phyloP scores from a whole-genome alignment of 2,113 vertebrate species.

The Egretta garzetta region DNA sequence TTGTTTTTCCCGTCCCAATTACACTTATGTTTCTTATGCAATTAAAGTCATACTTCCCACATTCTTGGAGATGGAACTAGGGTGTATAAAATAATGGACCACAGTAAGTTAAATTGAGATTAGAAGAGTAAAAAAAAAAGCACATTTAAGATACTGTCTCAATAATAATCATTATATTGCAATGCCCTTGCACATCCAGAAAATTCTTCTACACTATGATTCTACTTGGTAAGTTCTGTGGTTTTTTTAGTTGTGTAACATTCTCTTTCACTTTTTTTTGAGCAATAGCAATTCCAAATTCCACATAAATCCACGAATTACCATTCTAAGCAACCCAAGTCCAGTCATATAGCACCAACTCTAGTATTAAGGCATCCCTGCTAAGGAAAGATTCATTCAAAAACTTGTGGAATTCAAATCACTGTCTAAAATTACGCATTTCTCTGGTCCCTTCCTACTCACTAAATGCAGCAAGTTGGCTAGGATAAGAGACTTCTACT shows the following conservation, averaged over 20 bases:
- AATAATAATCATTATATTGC: background rate
- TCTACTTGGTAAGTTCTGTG: background rate
- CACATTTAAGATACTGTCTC: background rate
- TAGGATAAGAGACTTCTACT: background rate
- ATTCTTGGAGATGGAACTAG: background rate
- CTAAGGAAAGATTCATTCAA: background rate
- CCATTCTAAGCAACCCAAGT: background rate
- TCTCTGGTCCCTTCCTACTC: background rate
- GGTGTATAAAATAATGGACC: background rate
- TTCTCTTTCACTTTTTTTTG: background rate
- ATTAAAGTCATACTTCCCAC: background rate
- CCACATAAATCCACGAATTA: background rate
- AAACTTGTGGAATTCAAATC: background rate
- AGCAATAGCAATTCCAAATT: background rate
- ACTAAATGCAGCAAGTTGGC: background rate
- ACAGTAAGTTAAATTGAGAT: background rate
- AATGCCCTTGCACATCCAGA: background rate
- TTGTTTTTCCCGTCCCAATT: background rate
- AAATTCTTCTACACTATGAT: background rate
- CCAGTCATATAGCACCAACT: background rate
- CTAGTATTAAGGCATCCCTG: background rate
- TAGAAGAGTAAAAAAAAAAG: background rate
- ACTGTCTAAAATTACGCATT: background rate
- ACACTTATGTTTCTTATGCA: background rate
- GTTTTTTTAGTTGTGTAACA: background rate